Conservation (phyloP, 1,140 invertebrate species). For the Caerostris darwini region DNA sequence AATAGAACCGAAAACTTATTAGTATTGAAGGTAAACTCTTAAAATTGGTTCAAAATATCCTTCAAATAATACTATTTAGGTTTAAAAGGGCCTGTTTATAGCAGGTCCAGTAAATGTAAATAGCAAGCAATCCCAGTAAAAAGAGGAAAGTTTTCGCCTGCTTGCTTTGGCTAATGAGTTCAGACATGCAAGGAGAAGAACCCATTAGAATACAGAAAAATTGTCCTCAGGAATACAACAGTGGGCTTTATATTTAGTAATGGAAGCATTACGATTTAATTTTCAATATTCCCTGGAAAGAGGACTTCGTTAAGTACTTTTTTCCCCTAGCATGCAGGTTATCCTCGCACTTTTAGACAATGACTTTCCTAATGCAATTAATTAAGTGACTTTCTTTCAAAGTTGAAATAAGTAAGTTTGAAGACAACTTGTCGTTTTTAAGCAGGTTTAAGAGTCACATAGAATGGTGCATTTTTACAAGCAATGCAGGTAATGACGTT, state of each 20-base stretch:
- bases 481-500: not conserved
- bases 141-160: no score
- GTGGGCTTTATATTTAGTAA: not conserved
- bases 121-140: no score
- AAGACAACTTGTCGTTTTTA: not conserved
- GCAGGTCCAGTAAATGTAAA: no score
- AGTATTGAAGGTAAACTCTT: no score
- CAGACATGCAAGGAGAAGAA: not conserved
- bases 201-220: slow-evolving; percentile 1
- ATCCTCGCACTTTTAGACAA: not conserved
- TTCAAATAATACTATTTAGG: no score
- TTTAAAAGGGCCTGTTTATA: no score
- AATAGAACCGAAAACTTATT: no score
- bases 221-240: not conserved
- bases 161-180: not conserved
- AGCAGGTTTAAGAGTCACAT: not conserved
- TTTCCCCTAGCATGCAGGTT: not conserved
- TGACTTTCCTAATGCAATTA: slow-evolving; percentile 6
- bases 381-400: not conserved
- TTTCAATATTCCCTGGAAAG: not conserved
- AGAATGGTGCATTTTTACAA: not conserved
- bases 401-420: not conserved
- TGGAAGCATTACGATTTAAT: not conserved
- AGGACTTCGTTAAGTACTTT: not conserved
- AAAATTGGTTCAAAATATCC: no score